Evolutionary conservation across 2,797 vertebrate species (phyloP), one percentile per base, ranked within the genome.

Genomic region (Cossypha niveicapilla): DNA sequence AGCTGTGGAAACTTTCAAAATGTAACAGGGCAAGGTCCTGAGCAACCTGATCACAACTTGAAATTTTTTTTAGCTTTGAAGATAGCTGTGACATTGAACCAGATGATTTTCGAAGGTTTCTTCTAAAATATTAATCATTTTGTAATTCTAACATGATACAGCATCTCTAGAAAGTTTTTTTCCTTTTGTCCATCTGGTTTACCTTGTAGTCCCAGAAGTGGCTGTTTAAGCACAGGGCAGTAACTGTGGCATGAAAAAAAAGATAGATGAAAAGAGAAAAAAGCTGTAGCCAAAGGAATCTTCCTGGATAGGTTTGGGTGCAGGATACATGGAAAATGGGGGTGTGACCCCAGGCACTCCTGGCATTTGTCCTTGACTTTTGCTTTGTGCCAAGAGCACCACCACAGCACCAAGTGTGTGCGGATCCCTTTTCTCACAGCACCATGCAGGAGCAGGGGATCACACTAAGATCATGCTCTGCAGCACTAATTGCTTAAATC

Each of bases 131-230:
- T 9, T 6, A 9, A 35, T 56, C 2, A 4, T 72, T 85, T 58
- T 58, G 2, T 47, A 57, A 37, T 76, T 90, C 18, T 73, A 19
- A 35, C 3, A 1, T 18, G 13, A 51, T n/a, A 70, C 28, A 50
- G 32, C 12, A 60, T 44, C 13, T 28, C 66, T n/a, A 28, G 44
- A 45, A 80, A 66, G 24, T 6, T 57, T 79, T 45, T 37, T 65
- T 72, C 35, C 32, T 79, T 86, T 28, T 67, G 5, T 4, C 2
- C 0, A 0, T 39, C 22, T 51, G 8, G 16, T 48, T 83, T 6
- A 30, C 24, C 4, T 1, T 30, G 13, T 37, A 15, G 18, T 51
- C 39, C 32, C 48, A 60, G 32, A 67, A 83, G 63, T 14, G 37
- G 28, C 50, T 60, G 21, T 21, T 10, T 37, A 32, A 93, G 11